phyloP scores from a whole-genome alignment of 1,140 invertebrate species.

The Cydia strobilella region DNA sequence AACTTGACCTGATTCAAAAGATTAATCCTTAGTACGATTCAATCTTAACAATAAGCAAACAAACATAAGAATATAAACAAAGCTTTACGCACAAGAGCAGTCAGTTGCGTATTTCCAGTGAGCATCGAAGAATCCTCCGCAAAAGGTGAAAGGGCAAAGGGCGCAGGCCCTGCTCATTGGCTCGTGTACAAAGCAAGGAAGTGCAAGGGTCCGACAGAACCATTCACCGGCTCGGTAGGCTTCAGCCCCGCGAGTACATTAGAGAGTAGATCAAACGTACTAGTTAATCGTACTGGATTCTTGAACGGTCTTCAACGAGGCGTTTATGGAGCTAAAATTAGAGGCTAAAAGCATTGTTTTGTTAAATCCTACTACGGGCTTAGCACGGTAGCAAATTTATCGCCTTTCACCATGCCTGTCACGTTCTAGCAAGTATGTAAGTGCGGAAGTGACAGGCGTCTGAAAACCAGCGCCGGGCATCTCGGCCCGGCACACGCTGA shows the following conservation, averaged over 20 bases:
- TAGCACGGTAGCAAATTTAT: too few relatives aligned
- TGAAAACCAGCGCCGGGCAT: too few relatives aligned
- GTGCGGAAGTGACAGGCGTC: too few relatives aligned
- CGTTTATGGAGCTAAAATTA: background rate
- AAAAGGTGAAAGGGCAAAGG: constrained; percentile 4
- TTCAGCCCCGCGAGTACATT: background rate
- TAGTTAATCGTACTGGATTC: background rate
- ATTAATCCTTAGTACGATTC: too few relatives aligned
- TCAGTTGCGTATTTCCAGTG: background rate
- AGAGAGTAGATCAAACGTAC: background rate
- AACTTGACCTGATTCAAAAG: too few relatives aligned
- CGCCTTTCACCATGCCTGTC: too few relatives aligned
- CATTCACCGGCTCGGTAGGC: background rate
- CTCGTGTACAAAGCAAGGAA: background rate
- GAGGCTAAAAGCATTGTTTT: too few relatives aligned
- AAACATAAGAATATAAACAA: background rate
- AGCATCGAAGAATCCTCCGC: background rate
- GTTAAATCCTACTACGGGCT: too few relatives aligned
- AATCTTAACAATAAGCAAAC: too few relatives aligned
- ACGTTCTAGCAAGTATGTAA: too few relatives aligned
- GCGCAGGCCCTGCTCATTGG: constrained; percentile 5
- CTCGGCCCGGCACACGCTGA: too few relatives aligned
- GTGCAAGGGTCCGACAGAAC: background rate
- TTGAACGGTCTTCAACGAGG: background rate
- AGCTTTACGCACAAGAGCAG: background rate